Evolutionary conservation across 1,140 invertebrate genomes (phyloP).

Genomic region (Papilio xuthus): DNA sequence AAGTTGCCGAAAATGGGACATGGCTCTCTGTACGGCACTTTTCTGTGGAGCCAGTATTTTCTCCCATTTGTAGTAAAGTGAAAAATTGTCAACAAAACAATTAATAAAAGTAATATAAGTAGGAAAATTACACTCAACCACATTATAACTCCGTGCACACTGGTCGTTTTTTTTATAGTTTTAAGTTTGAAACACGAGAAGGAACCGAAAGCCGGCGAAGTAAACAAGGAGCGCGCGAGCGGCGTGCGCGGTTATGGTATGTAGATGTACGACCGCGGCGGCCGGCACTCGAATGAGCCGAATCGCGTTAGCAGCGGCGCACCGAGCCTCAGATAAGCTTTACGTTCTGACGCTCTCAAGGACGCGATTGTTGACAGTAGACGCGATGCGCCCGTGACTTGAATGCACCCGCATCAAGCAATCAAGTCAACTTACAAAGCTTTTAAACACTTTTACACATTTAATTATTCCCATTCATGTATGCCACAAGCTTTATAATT

Average conservation of each 20-base stretch:
- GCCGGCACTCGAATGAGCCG: conserved; percentile 62
- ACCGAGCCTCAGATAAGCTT: conserved; percentile 68
- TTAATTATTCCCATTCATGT: neutral
- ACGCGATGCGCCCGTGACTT: conserved; percentile 69
- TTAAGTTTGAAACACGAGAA: conserved; percentile 24
- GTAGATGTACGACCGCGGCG: conserved; percentile 47
- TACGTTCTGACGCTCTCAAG: conserved; percentile 60
- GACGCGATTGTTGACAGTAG: conserved; percentile 70
- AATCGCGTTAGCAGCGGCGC: conserved; percentile 46
- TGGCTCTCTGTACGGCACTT: conserved; percentile 72
- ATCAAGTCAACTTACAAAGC: conserved; percentile 47
- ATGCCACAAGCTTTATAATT: neutral
- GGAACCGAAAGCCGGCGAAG: conserved; percentile 35
- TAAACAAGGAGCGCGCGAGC: conserved; percentile 64
- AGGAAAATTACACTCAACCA: conserved; percentile 62
- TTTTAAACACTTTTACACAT: conserved; percentile 43
- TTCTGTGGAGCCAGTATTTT: conserved; percentile 69
- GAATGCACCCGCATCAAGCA: conserved; percentile 60
- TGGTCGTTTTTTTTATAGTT: conserved; percentile 32
- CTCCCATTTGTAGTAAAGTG: conserved; percentile 68
- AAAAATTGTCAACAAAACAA: conserved; percentile 62
- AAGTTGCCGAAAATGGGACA: conserved; percentile 77
- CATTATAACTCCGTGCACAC: conserved; percentile 55
- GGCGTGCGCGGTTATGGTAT: conserved; percentile 42
- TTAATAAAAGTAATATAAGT: conserved; percentile 56